Percentiles rank a stretch among this genome's conserved stretches.
phyloP scores from a whole-genome alignment of 2,888 invertebrate genomes.

The Cyrtodaria siliqua region DNA sequence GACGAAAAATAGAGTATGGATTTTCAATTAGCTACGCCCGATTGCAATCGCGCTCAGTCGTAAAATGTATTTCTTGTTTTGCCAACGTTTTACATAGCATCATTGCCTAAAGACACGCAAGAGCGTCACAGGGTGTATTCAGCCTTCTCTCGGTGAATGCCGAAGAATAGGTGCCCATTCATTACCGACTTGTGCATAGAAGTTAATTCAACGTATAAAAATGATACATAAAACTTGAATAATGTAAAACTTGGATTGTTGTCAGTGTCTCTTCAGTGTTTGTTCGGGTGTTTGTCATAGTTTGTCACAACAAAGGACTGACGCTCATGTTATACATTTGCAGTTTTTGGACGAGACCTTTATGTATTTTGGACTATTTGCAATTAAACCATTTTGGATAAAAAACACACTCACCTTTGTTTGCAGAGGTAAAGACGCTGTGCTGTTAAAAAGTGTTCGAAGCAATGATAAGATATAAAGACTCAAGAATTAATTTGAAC shows the following conservation, averaged over 20 bases:
- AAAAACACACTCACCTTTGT: too few relatives aligned
- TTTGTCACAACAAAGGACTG: too few relatives aligned
- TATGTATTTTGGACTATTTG: too few relatives aligned
- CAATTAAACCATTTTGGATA: too few relatives aligned
- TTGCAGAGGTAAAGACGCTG: too few relatives aligned
- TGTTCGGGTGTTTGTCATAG: too few relatives aligned
- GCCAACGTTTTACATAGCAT: conserved; percentile 7
- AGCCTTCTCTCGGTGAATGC: too few relatives aligned
- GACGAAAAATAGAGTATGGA: conserved; percentile 30
- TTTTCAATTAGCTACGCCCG: conserved; percentile 48
- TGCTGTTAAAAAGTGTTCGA: not conserved
- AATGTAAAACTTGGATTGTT: too few relatives aligned
- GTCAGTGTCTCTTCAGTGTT: too few relatives aligned
- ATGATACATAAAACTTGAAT: not conserved
- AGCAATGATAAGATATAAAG: conserved; percentile 30
- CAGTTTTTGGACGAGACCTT: too few relatives aligned
- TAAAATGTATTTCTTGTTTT: conserved; percentile 27
- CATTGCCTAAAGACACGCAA: not conserved
- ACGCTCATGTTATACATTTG: too few relatives aligned
- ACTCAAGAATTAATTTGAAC: not conserved
- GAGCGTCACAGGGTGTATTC: too few relatives aligned
- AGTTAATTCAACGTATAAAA: not conserved
- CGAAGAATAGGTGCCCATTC: not conserved
- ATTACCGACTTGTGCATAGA: not conserved
- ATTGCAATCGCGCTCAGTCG: conserved; percentile 18